These are phyloP conservation scores for Tapera naevia DNA, from an alignment of 2,797 vertebrate genomes.

Conservation along the genomic window DNA sequence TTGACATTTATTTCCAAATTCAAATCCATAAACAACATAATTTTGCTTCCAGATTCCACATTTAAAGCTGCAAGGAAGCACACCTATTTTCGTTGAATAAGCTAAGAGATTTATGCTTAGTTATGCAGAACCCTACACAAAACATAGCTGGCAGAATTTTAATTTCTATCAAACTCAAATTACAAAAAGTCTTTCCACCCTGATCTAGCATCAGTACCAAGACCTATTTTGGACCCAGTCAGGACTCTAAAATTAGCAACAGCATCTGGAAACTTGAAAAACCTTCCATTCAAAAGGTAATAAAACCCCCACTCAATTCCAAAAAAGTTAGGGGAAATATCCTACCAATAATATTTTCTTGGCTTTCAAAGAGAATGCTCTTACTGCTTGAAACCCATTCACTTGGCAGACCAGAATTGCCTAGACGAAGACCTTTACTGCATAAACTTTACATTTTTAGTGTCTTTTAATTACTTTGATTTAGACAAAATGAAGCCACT, in stretches of 20 bases:
- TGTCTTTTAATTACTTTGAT: slow-evolving; percentile 63
- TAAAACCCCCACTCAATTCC: not conserved
- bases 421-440: not conserved
- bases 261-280: slow-evolving; percentile 11
- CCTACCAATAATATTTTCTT: not conserved
- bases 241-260: not conserved
- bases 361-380: not conserved
- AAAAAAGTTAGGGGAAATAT: not conserved
- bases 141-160: not conserved
- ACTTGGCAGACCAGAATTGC: slow-evolving; percentile 10
- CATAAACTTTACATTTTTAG: slow-evolving; percentile 56
- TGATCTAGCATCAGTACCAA: not conserved
- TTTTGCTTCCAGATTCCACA: not conserved
- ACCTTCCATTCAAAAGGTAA: not conserved
- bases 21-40: not conserved
- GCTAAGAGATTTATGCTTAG: not conserved
- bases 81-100: not conserved
- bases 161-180: not conserved
- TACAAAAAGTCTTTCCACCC: not conserved
- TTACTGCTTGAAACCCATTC: slow-evolving; percentile 8
- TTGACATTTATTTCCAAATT: not conserved
- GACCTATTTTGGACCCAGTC: not conserved
- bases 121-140: not conserved
- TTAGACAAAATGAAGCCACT: slow-evolving; percentile 61
- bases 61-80: not conserved